Percentiles rank a stretch among this genome's conserved stretches.
Evolutionary conservation across 2,113 vertebrate genomes (phyloP).

Genomic region (Plotosus lineatus): DNA sequence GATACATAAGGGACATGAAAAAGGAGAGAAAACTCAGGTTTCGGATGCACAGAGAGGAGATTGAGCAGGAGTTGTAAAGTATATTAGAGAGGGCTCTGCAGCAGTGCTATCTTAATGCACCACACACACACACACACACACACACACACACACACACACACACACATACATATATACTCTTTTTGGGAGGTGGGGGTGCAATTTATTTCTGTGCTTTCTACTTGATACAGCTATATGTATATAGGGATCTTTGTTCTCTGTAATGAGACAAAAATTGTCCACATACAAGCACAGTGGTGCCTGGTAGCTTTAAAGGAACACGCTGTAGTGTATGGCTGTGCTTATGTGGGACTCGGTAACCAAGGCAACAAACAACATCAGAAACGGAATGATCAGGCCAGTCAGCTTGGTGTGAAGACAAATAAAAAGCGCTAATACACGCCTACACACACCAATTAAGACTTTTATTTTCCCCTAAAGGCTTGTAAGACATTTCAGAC

Average conservation of each 20-base stretch:
- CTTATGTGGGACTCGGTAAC: constrained; percentile 74
- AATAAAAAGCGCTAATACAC: constrained; percentile 40
- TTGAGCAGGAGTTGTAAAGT: constrained; percentile 6
- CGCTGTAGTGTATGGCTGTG: constrained; percentile 60
- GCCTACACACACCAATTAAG: not conserved
- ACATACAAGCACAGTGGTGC: constrained; percentile 42
- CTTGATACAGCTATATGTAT: not conserved
- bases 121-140: constrained; percentile 1
- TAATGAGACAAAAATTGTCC: not conserved
- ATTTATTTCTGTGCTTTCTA: not conserved
- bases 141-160: not conserved
- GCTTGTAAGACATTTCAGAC: not conserved
- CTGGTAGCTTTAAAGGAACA: constrained; percentile 52
- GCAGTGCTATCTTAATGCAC: not conserved
- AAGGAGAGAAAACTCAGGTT: constrained; percentile 15
- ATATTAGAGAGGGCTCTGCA: constrained; percentile 26
- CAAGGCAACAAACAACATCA: constrained; percentile 78
- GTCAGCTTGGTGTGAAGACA: constrained; percentile 62
- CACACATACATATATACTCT: too few species aligned
- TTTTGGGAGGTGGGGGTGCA: not conserved
- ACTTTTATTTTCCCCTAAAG: not conserved
- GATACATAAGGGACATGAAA: not conserved
- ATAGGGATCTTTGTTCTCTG: not conserved
- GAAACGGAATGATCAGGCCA: constrained; percentile 68
- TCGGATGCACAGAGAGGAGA: constrained; percentile 11